Percentiles rank a stretch among this genome's conserved stretches.
Conservation (phyloP, 2,888 invertebrate genomes). For the Lasioglossum malachurum region DNA sequence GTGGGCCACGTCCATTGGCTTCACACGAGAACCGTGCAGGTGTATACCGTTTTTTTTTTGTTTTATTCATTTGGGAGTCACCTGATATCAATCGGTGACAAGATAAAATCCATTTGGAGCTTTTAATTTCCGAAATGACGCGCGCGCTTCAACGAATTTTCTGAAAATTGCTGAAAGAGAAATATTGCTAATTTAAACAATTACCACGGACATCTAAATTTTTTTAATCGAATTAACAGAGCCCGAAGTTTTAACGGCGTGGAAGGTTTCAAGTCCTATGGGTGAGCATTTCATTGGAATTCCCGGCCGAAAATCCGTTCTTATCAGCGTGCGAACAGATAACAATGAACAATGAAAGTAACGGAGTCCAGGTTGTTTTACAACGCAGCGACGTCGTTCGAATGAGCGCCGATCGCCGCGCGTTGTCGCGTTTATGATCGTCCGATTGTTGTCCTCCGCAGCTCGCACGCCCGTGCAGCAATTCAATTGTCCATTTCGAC, state of each 20-base stretch:
- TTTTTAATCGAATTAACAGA: neutral
- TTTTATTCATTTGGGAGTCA: neutral
- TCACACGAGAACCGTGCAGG: neutral
- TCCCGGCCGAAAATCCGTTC: neutral
- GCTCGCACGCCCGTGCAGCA: slow-evolving; percentile 43
- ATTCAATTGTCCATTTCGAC: slow-evolving; percentile 61
- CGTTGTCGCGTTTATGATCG: slow-evolving; percentile 32
- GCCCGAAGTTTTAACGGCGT: neutral
- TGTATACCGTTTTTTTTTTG: neutral
- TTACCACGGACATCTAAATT: neutral
- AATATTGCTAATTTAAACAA: neutral
- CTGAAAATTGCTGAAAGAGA: neutral
- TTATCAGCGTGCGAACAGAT: neutral
- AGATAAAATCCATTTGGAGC: neutral
- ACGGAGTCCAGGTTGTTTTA: neutral
- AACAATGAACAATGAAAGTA: slow-evolving; percentile 8
- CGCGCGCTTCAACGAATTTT: neutral
- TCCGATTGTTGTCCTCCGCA: slow-evolving; percentile 30
- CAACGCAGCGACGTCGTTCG: slow-evolving; percentile 8
- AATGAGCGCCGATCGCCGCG: slow-evolving; percentile 20
- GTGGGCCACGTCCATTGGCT: neutral
- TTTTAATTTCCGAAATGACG: neutral
- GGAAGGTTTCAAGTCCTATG: neutral
- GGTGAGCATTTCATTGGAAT: neutral
- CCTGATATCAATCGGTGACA: neutral